Percentiles rank a stretch among this genome's conserved stretches.
Conservation (phyloP, 2,113 vertebrate genomes). For the Sinocyclocheilus maitianheensis region DNA sequence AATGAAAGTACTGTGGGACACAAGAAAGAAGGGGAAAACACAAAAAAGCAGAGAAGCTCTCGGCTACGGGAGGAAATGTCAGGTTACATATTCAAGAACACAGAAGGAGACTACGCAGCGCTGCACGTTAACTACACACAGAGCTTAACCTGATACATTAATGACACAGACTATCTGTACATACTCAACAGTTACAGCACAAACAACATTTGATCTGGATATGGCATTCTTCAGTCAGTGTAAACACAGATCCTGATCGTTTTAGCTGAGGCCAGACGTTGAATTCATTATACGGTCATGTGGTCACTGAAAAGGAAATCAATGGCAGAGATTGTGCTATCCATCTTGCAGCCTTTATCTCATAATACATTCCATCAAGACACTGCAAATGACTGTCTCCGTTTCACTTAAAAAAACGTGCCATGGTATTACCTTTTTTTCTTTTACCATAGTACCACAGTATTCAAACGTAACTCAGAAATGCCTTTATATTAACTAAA, state of each 20-base stretch:
- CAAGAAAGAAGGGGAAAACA: slow-evolving; percentile 39
- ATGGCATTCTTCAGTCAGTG: background rate
- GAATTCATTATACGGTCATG: slow-evolving; percentile 21
- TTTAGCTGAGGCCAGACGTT: slow-evolving; percentile 9
- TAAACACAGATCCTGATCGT: slow-evolving; percentile 24
- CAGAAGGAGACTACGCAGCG: slow-evolving; percentile 16
- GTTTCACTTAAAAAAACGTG: too few relatives aligned
- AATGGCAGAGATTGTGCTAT: background rate
- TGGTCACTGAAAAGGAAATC: slow-evolving; percentile 24
- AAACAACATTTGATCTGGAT: slow-evolving; percentile 31
- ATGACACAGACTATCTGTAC: slow-evolving; percentile 53
- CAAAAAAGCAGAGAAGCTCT: slow-evolving; percentile 3
- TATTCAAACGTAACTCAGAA: too few relatives aligned
- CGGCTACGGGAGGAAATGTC: slow-evolving; percentile 41
- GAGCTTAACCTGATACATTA: slow-evolving; percentile 13
- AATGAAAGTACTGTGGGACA: slow-evolving; percentile 53
- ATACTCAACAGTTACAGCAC: slow-evolving; percentile 19
- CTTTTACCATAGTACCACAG: too few relatives aligned
- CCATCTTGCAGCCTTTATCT: background rate
- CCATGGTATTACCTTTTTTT: too few relatives aligned
- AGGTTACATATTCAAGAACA: slow-evolving; percentile 20
- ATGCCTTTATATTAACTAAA: too few relatives aligned
- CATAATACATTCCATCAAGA: background rate
- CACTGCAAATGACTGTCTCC: background rate
- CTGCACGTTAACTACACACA: slow-evolving; percentile 35